Conservation (phyloP, 2,797 vertebrate genomes). For the Phataginus tricuspis region DNA sequence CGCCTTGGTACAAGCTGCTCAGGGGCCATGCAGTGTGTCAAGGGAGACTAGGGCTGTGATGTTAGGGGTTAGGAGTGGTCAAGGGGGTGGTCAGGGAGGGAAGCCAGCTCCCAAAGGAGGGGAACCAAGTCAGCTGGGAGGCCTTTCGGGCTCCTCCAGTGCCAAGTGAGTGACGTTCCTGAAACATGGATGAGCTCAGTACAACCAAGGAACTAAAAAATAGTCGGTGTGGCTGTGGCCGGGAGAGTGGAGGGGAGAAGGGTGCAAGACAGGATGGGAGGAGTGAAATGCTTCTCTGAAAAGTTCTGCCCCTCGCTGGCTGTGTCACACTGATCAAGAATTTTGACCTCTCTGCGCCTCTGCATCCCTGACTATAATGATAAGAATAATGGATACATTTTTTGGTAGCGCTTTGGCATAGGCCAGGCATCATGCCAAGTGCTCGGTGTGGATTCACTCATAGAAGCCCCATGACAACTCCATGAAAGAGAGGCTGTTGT, state of each 20-base stretch:
- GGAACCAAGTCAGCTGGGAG: neutral
- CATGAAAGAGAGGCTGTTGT: neutral
- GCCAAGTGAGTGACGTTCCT: neutral
- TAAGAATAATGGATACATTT: too few species aligned
- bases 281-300: neutral
- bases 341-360: neutral
- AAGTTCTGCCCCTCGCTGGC: neutral
- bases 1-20: rapidly evolving
- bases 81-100: neutral
- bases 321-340: neutral
- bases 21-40: rapidly evolving
- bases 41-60: neutral
- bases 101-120: neutral
- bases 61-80: neutral
- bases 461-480: neutral
- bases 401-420: too few species aligned
- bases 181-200: too few species aligned
- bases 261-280: too few species aligned
- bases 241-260: neutral
- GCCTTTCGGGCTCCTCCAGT: neutral
- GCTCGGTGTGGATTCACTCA: neutral
- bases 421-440: neutral
- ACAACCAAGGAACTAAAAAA: neutral
- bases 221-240: rapidly evolving
- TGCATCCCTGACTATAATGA: neutral